phyloP scores from a whole-genome alignment of 2,888 invertebrate genomes.

The Tetrapedia diversipes region DNA sequence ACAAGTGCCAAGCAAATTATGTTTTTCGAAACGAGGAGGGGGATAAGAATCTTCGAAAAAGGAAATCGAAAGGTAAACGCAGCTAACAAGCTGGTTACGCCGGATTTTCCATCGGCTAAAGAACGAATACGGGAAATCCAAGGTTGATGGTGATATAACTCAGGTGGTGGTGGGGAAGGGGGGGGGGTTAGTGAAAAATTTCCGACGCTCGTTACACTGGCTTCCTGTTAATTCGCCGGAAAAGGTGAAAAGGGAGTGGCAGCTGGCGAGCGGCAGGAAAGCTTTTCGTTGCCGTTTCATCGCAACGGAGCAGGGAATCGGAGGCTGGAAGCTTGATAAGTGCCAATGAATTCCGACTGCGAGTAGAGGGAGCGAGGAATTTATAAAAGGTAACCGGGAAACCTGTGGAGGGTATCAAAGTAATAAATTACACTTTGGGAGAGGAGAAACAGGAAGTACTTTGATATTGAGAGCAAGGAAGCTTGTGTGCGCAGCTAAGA shows the following conservation, averaged over 20 bases:
- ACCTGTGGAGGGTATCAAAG: background rate
- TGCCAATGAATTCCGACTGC: background rate
- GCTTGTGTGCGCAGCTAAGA: too few relatives aligned
- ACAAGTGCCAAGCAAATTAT: slow-evolving; percentile 53
- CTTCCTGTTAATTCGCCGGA: slow-evolving; percentile 16
- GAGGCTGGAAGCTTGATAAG: background rate
- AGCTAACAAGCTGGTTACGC: slow-evolving; percentile 10
- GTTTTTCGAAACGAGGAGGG: slow-evolving; percentile 50
- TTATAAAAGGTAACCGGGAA: background rate
- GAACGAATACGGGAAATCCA: background rate
- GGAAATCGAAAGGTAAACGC: slow-evolving; percentile 27
- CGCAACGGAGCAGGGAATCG: background rate
- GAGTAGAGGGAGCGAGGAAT: background rate
- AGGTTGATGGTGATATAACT: background rate
- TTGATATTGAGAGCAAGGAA: too few relatives aligned
- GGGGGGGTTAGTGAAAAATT: slow-evolving; percentile 3
- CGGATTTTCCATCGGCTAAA: background rate
- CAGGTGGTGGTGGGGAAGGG: too few relatives aligned
- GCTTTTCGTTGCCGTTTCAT: background rate
- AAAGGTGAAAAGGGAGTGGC: background rate
- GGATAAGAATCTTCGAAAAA: slow-evolving; percentile 39
- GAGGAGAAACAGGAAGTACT: too few relatives aligned
- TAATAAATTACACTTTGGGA: background rate
- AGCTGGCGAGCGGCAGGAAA: background rate
- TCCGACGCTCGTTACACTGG: background rate